phyloP scores from a whole-genome alignment of 2,113 vertebrate genomes.

The Malurus melanocephalus region DNA sequence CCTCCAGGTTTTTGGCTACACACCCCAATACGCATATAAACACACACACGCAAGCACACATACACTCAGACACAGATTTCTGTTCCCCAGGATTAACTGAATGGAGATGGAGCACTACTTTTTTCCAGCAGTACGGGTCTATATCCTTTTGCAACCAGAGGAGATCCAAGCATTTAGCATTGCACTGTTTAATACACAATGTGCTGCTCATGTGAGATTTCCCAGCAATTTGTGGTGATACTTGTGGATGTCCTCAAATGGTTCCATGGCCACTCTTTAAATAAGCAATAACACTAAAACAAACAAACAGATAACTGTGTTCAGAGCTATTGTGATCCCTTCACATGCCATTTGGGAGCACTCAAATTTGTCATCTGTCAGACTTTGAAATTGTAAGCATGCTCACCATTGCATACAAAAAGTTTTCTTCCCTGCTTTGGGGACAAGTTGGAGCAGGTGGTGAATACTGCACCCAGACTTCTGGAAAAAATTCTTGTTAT shows the following conservation, averaged over 20 bases:
- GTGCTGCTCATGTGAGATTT: background rate
- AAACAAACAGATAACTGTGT: background rate
- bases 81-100: background rate
- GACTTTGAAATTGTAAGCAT: background rate
- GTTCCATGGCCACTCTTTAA: background rate
- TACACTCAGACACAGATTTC: background rate
- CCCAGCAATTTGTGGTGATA: background rate
- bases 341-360: background rate
- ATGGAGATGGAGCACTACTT: background rate
- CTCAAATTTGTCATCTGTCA: background rate
- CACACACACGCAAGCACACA: background rate
- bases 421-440: background rate
- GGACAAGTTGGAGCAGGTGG: background rate
- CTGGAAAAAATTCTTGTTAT: constrained; percentile 39
- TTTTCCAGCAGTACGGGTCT: background rate
- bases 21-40: background rate
- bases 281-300: background rate
- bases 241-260: background rate
- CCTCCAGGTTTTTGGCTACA: background rate
- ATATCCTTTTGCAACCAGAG: background rate
- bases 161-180: background rate
- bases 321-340: background rate
- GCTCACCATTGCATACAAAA: background rate
- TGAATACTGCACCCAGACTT: constrained; percentile 31
- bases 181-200: background rate